Evolutionary conservation across 1,140 invertebrate genomes (phyloP).

Genomic region (Drepana arcuata): DNA sequence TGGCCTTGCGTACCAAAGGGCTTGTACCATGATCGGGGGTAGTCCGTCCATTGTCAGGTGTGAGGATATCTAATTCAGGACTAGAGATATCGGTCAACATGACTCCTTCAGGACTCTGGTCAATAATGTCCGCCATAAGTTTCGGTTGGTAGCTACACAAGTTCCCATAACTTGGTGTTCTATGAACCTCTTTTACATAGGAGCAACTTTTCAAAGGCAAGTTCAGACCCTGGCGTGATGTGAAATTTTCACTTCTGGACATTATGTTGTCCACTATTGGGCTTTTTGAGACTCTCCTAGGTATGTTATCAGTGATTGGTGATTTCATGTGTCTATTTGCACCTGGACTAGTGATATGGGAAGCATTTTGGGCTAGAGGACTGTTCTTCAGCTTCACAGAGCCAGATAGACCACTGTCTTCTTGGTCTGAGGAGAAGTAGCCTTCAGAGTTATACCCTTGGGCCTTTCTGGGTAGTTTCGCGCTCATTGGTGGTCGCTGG

Average conservation of each 20-base stretch:
- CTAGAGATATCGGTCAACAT: constrained; percentile 73
- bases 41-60: constrained; percentile 66
- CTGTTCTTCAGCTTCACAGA: constrained; percentile 49
- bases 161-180: constrained; percentile 50
- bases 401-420: constrained; percentile 66
- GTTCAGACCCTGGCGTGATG: constrained; percentile 52
- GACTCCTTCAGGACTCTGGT: constrained; percentile 67
- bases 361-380: constrained; percentile 40
- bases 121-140: constrained; percentile 52
- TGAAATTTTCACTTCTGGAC: constrained; percentile 66
- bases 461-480: constrained; percentile 72
- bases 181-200: constrained; percentile 55
- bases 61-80: constrained; percentile 74
- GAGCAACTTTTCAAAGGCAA: constrained; percentile 69
- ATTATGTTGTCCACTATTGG: constrained; percentile 70
- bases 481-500: constrained; percentile 74
- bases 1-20: constrained; percentile 36
- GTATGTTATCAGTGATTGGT: constrained; percentile 33
- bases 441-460: constrained; percentile 79
- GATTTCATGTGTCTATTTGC: constrained; percentile 46
- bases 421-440: constrained; percentile 79
- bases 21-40: constrained; percentile 53
- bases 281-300: constrained; percentile 62
- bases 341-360: constrained; percentile 34
- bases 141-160: constrained; percentile 43